Percentiles rank a stretch among this genome's conserved stretches.
Evolutionary conservation across 1,140 invertebrate genomes (phyloP).

Genomic region (Anastrepha obliqua): DNA sequence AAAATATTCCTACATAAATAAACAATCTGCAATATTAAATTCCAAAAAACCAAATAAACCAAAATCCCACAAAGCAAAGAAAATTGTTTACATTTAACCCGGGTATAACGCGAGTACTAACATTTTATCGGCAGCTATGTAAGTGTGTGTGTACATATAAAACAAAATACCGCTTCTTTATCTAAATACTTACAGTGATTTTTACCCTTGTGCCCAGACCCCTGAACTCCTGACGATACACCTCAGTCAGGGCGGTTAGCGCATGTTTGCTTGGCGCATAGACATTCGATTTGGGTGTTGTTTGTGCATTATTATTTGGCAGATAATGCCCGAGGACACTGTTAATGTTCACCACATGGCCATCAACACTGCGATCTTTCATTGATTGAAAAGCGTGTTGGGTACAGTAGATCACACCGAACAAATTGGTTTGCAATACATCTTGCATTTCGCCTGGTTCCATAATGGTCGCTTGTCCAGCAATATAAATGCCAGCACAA

Average conservation of each 20-base stretch:
- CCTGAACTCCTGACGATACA: constrained; percentile 80
- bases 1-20: no score
- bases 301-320: background rate
- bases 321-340: constrained; percentile 76
- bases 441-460: constrained; percentile 59
- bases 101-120: no score
- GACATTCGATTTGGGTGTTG: constrained; percentile 65
- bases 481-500: constrained; percentile 79
- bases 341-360: constrained; percentile 84
- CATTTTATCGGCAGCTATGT: no score
- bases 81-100: no score
- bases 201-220: constrained; percentile 78
- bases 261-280: constrained; percentile 84
- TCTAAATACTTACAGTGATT: constrained; percentile 75
- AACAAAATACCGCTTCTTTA: background rate
- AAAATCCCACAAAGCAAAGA: no score
- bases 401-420: constrained; percentile 81
- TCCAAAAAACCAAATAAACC: no score
- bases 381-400: constrained; percentile 81
- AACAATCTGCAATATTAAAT: no score
- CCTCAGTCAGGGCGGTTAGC: constrained; percentile 80
- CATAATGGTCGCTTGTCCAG: background rate
- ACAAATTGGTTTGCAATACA: constrained; percentile 80
- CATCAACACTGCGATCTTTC: constrained; percentile 79
- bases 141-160: background rate